Evolutionary conservation across 2,888 invertebrate species (phyloP), one percentile per base, ranked within the genome.

Genomic region (Hartigia nigra): DNA sequence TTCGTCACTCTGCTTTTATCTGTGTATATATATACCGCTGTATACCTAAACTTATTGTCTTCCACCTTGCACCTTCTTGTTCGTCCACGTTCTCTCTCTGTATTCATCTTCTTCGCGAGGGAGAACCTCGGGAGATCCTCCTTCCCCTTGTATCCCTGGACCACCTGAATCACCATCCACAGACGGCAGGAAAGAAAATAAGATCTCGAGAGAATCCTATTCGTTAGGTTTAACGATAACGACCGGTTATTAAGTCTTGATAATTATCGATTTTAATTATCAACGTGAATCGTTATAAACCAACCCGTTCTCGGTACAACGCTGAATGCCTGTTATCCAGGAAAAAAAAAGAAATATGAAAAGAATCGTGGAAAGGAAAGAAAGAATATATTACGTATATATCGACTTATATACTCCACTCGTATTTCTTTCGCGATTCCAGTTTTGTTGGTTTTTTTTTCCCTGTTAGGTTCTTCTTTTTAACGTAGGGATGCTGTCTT

Each of bases 211-310:
- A 82, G 81, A 82, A 83, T 81, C 79, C 82, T 86, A 84, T 86
- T 85, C 85, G 86, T 87, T 87, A 85, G 85, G 82, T 85, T 87
- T 87, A 85, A 88, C 88, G 89, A 90, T 90, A 90, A 90, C 89
- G 88, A 90, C 88, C 87, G 88, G 88, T 90, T 90, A 90, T 90
- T 89, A 89, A 89, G 86, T 86, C 86, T 80, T 86, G 89, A 89
- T 90, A 89, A 90, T 90, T 90, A 90, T 90, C 89, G 89, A 89
- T 90, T 89, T 90, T 90, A 90, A 90, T 90, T 89, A 89, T 90
- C 90, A 87, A 87, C 86, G 82, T 79, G 78, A 84, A 82, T 83
- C 81, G 77, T 76, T 81, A 79, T 82, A 81, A 84, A 83, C 76
- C 77, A 81, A 39, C 76, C 76, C 75, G 70, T 3, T 75, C 74